These are phyloP conservation scores for Chiridota heheva DNA, from an alignment of 35 echinoderm and acorn worm species.

Conservation along the genomic window DNA sequence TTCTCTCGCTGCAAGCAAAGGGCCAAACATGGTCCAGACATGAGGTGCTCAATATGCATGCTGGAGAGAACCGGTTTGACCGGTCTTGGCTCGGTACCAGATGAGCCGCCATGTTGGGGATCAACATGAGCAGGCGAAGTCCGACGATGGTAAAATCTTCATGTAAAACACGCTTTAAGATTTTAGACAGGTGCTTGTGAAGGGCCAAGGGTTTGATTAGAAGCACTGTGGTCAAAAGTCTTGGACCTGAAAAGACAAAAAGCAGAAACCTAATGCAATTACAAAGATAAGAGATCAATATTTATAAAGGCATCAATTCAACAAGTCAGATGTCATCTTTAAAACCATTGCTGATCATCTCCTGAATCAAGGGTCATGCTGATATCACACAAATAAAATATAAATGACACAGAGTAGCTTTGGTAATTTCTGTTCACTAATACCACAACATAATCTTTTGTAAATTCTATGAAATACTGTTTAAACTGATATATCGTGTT, in stretches of 20 bases:
- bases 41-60: slow-evolving; percentile 76
- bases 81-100: slow-evolving; percentile 55
- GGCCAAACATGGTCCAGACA: slow-evolving; percentile 62
- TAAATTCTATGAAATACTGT: too few species aligned
- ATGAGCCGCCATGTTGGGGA: slow-evolving; percentile 18
- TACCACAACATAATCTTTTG: too few species aligned
- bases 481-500: too few species aligned
- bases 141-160: slow-evolving; percentile 85
- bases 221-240: slow-evolving; percentile 78
- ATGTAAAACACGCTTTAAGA: slow-evolving; percentile 76
- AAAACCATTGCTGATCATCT: too few species aligned
- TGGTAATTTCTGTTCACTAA: too few species aligned
- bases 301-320: too few species aligned
- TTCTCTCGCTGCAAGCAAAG: slow-evolving; percentile 91
- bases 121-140: slow-evolving; percentile 40
- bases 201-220: slow-evolving; percentile 90
- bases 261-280: too few species aligned
- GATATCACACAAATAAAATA: background rate
- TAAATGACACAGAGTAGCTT: background rate
- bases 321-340: too few species aligned
- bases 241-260: slow-evolving; percentile 76
- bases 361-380: too few species aligned
- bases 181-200: slow-evolving; percentile 82
- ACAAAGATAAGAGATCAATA: too few species aligned
- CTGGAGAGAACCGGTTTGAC: slow-evolving; percentile 44